phyloP scores from a whole-genome alignment of 2,888 invertebrate species.

The Hydrotaea diabolus region DNA sequence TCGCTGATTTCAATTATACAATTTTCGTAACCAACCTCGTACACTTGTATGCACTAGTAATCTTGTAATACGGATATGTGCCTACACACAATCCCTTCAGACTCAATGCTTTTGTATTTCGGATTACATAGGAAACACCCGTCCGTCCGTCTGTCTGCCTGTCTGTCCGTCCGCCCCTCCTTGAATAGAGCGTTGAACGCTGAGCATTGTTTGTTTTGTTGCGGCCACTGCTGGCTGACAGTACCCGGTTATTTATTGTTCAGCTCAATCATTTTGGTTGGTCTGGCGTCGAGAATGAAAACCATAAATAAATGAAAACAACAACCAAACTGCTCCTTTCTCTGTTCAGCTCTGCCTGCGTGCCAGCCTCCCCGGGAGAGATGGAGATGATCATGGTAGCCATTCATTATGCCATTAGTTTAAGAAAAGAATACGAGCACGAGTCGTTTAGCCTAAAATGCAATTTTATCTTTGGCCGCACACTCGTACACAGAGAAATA shows the following conservation, averaged over 20 bases:
- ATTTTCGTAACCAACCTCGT: neutral
- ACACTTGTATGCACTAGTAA: neutral
- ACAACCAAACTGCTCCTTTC: neutral
- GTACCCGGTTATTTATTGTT: conserved; percentile 63
- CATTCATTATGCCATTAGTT: conserved; percentile 68
- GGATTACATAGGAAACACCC: neutral
- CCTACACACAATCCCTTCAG: conserved; percentile 4
- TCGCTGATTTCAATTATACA: too few relatives aligned
- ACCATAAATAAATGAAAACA: conserved; percentile 33
- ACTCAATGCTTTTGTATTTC: conserved; percentile 14
- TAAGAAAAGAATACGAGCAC: conserved; percentile 55
- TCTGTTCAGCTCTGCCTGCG: neutral
- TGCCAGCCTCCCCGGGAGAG: neutral
- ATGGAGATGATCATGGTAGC: conserved; percentile 36
- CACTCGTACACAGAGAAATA: neutral
- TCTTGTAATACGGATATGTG: neutral
- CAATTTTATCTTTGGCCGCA: conserved; percentile 54
- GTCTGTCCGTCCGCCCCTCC: too few relatives aligned
- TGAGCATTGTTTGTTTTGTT: conserved; percentile 27
- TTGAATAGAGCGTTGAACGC: neutral
- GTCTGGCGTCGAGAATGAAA: conserved; percentile 30
- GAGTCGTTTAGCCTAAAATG: conserved; percentile 64
- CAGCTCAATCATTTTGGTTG: conserved; percentile 47
- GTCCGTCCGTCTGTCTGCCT: neutral
- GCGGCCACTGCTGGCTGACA: conserved; percentile 55